These are phyloP conservation scores for Arion vulgaris DNA, from an alignment of 1,140 invertebrate species.

Conservation along the genomic window DNA sequence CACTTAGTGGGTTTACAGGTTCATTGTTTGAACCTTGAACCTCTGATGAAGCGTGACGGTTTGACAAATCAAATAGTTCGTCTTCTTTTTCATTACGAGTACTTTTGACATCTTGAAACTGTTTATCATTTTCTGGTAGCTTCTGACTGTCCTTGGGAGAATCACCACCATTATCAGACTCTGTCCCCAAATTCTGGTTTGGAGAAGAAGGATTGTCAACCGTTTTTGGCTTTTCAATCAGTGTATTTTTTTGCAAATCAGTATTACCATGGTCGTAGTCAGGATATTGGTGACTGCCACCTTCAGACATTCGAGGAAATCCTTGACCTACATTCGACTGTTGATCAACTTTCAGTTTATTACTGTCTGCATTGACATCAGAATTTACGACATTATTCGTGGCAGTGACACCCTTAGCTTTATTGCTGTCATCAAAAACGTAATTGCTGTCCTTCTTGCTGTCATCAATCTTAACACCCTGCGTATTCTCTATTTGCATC, in stretches of 20 bases:
- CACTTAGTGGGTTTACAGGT: not conserved
- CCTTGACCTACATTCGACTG: not conserved
- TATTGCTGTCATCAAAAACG: not conserved
- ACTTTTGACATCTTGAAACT: too few species aligned
- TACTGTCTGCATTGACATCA: not conserved
- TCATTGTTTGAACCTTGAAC: not conserved
- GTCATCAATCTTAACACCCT: not conserved
- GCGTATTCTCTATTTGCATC: not conserved
- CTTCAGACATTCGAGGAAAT: not conserved
- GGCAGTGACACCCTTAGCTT: not conserved
- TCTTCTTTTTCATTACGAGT: too few species aligned
- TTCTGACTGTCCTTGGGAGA: too few species aligned
- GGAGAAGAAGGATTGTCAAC: too few species aligned
- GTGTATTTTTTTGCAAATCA: not conserved
- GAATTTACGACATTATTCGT: too few species aligned
- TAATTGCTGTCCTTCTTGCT: not conserved
- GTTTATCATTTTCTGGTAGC: too few species aligned
- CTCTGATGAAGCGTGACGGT: too few species aligned
- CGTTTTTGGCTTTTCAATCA: too few species aligned
- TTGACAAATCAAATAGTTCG: too few species aligned
- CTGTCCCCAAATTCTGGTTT: too few species aligned
- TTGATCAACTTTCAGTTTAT: not conserved
- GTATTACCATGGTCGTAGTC: not conserved
- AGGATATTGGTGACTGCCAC: not conserved
- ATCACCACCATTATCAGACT: too few species aligned